phyloP scores from a whole-genome alignment of 2,797 vertebrate genomes.

The Ammospiza maritima region DNA sequence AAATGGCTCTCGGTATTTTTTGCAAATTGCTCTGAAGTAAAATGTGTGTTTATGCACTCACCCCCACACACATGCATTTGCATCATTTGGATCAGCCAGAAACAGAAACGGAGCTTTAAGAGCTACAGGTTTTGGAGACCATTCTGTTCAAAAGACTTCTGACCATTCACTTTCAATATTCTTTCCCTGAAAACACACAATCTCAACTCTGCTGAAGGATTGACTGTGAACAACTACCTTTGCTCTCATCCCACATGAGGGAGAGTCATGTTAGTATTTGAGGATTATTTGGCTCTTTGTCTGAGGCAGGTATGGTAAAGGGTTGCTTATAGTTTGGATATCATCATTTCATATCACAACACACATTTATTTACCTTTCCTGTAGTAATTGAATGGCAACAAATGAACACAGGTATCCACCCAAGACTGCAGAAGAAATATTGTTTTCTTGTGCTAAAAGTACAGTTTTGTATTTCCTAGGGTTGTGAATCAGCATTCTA shows the following conservation, averaged over 20 bases:
- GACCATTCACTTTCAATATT: not conserved
- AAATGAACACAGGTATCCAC: not conserved
- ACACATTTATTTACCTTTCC: not conserved
- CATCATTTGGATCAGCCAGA: not conserved
- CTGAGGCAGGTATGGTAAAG: not conserved
- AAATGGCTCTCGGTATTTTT: not conserved
- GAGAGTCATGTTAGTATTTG: not conserved
- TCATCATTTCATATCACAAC: not conserved
- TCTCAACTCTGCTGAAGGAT: not conserved
- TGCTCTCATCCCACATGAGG: not conserved
- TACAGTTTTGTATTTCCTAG: not conserved
- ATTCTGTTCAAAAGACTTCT: not conserved
- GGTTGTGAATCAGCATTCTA: not conserved
- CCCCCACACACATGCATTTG: not conserved
- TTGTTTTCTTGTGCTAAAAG: not conserved
- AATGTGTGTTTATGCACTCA: not conserved
- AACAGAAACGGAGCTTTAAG: not conserved
- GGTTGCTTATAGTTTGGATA: not conserved
- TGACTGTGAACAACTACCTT: not conserved
- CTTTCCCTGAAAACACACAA: not conserved
- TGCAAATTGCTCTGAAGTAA: not conserved
- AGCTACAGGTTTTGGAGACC: not conserved
- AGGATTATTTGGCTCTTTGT: not conserved
- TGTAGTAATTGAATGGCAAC: not conserved
- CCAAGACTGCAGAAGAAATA: not conserved